These are phyloP conservation scores for Squalus acanthias DNA, from an alignment of 2,797 vertebrate genomes.

Conservation along the genomic window DNA sequence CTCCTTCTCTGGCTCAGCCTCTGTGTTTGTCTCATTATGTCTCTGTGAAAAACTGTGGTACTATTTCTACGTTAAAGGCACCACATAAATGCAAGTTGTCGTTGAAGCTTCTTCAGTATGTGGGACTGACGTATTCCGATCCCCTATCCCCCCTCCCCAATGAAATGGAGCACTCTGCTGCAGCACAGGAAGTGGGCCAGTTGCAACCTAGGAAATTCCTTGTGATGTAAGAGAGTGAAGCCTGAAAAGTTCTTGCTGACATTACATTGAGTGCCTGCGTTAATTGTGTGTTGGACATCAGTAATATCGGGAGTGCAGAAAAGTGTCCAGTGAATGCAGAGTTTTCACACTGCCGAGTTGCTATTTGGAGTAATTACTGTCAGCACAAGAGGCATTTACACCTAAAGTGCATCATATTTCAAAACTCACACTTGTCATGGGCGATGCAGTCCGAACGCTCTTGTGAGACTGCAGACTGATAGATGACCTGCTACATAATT, in stretches of 20 bases:
- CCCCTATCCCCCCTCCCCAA: neutral
- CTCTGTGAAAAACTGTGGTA: no score
- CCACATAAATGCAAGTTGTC: no score
- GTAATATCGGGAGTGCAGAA: neutral
- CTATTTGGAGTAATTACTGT: no score
- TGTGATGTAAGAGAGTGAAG: neutral
- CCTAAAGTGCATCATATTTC: neutral
- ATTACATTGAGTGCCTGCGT: neutral
- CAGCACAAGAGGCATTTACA: no score
- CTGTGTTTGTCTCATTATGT: no score
- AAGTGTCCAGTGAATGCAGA: neutral
- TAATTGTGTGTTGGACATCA: neutral
- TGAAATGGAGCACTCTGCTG: neutral
- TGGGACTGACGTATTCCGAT: no score
- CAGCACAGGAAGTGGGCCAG: neutral
- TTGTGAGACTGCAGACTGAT: neutral
- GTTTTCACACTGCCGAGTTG: no score
- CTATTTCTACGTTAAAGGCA: no score
- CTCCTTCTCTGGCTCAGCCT: no score
- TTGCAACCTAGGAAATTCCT: neutral
- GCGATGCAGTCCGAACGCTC: neutral
- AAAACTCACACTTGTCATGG: neutral
- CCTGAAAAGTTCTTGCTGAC: neutral
- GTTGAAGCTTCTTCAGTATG: no score
- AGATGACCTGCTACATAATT: neutral